Evolutionary conservation across 2,888 invertebrate genomes (phyloP).

Genomic region (Athripsodes cinereus): DNA sequence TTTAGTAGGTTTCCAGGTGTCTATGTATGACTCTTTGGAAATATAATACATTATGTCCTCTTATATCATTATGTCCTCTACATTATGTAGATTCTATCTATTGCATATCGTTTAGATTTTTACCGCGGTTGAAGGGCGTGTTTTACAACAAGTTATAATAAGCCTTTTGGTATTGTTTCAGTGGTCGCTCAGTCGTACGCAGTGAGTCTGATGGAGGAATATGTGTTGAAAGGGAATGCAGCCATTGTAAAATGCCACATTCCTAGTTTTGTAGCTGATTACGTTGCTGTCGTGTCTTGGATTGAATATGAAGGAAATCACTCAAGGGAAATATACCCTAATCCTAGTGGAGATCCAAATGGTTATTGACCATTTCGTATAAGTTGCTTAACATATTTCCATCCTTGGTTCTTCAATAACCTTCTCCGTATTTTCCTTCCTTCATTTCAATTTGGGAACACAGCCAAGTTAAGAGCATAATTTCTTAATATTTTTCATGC

Average conservation of each 20-base stretch:
- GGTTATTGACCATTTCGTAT: conserved; percentile 13
- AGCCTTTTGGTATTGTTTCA: conserved; percentile 55
- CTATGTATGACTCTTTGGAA: not conserved
- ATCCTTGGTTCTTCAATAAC: not conserved
- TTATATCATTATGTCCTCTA: too few relatives aligned
- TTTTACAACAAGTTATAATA: too few relatives aligned
- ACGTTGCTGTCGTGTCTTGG: conserved; percentile 81
- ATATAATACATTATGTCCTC: not conserved
- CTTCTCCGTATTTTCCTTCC: not conserved
- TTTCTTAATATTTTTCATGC: too few relatives aligned
- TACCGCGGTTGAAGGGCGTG: too few relatives aligned
- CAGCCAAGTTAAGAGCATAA: too few relatives aligned
- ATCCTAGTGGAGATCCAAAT: conserved; percentile 22
- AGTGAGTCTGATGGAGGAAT: conserved; percentile 89
- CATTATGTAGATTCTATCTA: too few relatives aligned
- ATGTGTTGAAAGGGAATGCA: conserved; percentile 83
- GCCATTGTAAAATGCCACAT: conserved; percentile 91
- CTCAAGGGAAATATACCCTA: conserved; percentile 33
- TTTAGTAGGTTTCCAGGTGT: not conserved
- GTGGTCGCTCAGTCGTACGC: conserved; percentile 87
- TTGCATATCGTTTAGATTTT: too few relatives aligned
- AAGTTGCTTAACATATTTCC: not conserved
- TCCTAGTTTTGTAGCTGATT: conserved; percentile 89
- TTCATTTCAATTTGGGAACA: too few relatives aligned
- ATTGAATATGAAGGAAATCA: conserved; percentile 65